Evolutionary conservation across 1,140 invertebrate species (phyloP), one percentile per base, ranked within the genome.

Genomic region (Chymomyza costata): DNA sequence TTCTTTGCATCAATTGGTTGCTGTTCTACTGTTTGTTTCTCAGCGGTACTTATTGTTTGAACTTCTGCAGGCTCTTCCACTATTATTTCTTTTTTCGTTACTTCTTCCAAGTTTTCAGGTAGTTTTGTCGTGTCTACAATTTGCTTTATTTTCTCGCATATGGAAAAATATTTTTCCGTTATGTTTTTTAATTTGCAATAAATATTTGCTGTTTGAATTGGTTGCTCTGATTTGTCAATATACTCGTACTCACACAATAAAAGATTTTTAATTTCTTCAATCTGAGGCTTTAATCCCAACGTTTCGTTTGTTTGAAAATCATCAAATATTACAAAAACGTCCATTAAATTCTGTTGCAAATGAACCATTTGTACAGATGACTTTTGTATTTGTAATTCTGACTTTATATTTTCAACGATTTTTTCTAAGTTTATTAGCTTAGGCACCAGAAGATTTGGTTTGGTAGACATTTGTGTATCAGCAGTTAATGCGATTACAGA

Each of bases 311-410:
- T 50, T n/a, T 58, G 13, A 0, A 80, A 21, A 18, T 84, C 82
- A 44, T 84, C 81, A 1, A 82, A 30, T 11, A 82, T 56, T 14
- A 70, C 51, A 16, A 82, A 74, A n/a, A 74, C 67, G 10, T 83
- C 63, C 68, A 83, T 82, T 3, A 84, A 28, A 28, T 54, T 70
- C 35, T 82, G 66, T 43, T 80, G 82, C n/a, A 84, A 21, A 28
- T 65, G 45, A 5, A 80, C 50, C 62, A 80, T 71, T 37, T 71
- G 70, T 37, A 63, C 62, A 11, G 65, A 63, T 2, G 71, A 67
- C 34, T 83, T 83, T 30, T 78, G 61, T 8, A 59, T 28, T 34
- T 65, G 48, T 5, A 37, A 25, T 2, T 47, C 18, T 1, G 17
- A 17, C 19, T 60, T 69, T 18, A 65, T 55, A 28, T 39, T 61